Percentiles rank a stretch among this genome's conserved stretches.
Evolutionary conservation across 2,113 vertebrate genomes (phyloP).

Genomic region (Leuciscus idus): DNA sequence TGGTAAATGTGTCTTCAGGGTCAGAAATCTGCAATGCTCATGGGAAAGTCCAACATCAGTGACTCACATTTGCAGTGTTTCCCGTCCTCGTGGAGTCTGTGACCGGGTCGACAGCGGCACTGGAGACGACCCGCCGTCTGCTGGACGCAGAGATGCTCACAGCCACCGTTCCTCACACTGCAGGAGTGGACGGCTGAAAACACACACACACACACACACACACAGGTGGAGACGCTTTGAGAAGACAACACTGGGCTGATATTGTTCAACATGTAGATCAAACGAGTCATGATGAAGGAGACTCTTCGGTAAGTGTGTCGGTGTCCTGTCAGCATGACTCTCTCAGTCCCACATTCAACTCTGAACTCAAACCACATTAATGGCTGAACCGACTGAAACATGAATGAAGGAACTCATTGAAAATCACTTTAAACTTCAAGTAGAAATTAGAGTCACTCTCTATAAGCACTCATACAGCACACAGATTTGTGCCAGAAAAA

Average conservation of each 20-base stretch:
- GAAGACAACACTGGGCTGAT: neutral
- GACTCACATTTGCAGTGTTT: slow-evolving; percentile 81
- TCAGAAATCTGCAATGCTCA: neutral
- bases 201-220: slow-evolving; percentile 31
- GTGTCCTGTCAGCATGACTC: neutral
- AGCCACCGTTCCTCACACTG: slow-evolving; percentile 86
- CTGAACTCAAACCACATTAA: neutral
- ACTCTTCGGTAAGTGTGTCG: neutral
- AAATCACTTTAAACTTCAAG: neutral
- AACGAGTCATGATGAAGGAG: neutral
- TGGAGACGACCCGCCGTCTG: slow-evolving; percentile 79
- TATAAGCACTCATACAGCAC: neutral
- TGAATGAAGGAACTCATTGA: neutral
- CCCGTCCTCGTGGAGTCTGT: slow-evolving; percentile 82
- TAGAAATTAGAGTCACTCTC: neutral
- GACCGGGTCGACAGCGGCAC: slow-evolving; percentile 83
- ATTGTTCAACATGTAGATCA: neutral
- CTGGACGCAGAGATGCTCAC: slow-evolving; percentile 88
- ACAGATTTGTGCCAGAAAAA: neutral
- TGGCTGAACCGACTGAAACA: slow-evolving; percentile 2
- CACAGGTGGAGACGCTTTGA: neutral
- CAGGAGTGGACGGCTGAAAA: slow-evolving; percentile 82
- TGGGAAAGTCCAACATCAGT: neutral
- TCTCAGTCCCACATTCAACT: neutral
- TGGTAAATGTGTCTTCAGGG: neutral